These are phyloP conservation scores for Torymus texanus DNA, from an alignment of 2,888 invertebrate genomes.

Conservation along the genomic window DNA sequence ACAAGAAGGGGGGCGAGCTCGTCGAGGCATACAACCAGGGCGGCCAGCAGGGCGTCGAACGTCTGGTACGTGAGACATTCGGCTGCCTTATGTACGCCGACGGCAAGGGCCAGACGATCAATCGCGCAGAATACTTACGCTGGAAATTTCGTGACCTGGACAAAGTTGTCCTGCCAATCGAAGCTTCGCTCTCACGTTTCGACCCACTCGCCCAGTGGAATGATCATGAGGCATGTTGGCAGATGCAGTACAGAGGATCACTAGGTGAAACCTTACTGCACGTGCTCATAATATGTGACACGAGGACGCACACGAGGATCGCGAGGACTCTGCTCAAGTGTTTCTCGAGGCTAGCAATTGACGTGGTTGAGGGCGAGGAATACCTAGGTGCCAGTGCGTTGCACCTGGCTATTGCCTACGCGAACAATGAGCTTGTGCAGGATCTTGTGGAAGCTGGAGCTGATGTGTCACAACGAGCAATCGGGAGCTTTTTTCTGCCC, in stretches of 20 bases:
- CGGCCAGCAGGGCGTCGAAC: conserved; percentile 89
- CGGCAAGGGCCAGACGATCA: conserved; percentile 89
- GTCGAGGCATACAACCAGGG: conserved; percentile 91
- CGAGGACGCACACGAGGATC: conserved; percentile 88
- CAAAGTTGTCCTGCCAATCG: conserved; percentile 88
- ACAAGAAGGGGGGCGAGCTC: conserved; percentile 92
- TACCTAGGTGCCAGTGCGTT: conserved; percentile 96
- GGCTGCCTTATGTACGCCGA: conserved; percentile 91
- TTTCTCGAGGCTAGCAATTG: conserved; percentile 89
- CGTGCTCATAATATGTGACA: conserved; percentile 95
- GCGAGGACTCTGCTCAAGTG: conserved; percentile 93
- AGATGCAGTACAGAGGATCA: conserved; percentile 96
- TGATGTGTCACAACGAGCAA: conserved; percentile 93
- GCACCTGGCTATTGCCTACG: conserved; percentile 97
- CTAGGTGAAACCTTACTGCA: conserved; percentile 96
- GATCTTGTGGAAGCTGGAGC: conserved; percentile 95
- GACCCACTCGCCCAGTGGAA: conserved; percentile 92
- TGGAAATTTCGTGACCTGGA: conserved; percentile 94
- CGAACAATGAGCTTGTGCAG: conserved; percentile 95
- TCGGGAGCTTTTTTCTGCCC: conserved; percentile 96
- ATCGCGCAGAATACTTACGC: conserved; percentile 89
- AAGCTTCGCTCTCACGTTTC: conserved; percentile 88
- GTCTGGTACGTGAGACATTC: conserved; percentile 89
- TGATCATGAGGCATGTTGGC: conserved; percentile 97
- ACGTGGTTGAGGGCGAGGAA: conserved; percentile 98